These are phyloP conservation scores for Cistogaster globosa DNA, from an alignment of 2,888 invertebrate genomes.

Conservation along the genomic window DNA sequence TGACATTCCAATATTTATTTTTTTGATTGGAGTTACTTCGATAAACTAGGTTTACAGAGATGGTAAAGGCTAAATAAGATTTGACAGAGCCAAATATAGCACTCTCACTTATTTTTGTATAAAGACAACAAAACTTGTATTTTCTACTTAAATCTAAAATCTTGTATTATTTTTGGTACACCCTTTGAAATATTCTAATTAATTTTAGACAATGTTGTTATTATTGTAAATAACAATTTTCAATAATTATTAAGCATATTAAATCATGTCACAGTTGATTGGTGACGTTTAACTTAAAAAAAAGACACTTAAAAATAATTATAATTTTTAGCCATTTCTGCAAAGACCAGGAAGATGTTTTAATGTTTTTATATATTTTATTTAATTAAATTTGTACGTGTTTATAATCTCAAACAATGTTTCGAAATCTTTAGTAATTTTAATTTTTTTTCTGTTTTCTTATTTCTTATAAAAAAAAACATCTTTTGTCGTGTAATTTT, in stretches of 20 bases:
- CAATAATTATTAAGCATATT: constrained; percentile 33
- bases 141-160: no score
- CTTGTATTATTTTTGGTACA: no score
- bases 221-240: constrained; percentile 20
- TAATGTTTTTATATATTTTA: constrained; percentile 37
- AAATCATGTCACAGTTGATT: constrained; percentile 19
- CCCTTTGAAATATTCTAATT: no score
- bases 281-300: constrained; percentile 31
- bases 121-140: no score
- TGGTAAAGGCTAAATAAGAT: no score
- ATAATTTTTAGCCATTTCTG: not conserved
- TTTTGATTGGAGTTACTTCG: no score
- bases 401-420: constrained; percentile 38
- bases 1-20: no score
- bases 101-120: no score
- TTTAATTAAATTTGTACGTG: constrained; percentile 53
- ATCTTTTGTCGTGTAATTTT: constrained; percentile 49
- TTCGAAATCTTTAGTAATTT: constrained; percentile 39
- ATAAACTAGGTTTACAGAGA: no score
- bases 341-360: constrained; percentile 6
- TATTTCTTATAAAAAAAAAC: not conserved
- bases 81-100: no score
- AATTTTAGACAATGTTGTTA: not conserved
- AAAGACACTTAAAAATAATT: not conserved
- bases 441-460: constrained; percentile 3